Evolutionary conservation across 2,797 vertebrate genomes (phyloP), one percentile per base, ranked within the genome.

Genomic region (Hafferia zeledoni): DNA sequence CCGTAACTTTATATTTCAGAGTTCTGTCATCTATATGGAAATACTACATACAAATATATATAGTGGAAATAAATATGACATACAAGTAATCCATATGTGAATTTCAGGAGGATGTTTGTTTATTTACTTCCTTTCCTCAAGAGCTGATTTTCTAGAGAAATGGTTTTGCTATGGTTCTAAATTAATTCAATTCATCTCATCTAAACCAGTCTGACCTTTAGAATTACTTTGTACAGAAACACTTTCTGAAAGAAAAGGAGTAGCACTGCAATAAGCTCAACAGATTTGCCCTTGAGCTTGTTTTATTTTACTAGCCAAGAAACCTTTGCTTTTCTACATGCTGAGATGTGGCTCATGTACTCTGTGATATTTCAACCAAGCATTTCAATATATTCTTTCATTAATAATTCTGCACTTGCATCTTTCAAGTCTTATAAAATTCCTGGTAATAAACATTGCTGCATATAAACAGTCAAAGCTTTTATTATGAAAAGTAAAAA

Each of bases 101-200:
- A 30, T 76, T 75, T 76, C 84, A 82, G 41, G 41, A 22, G 3
- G 14, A 31, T 41, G 6, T 33, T 37, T 63, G 11, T 59, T 90
- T 56, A 68, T 70, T 80, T 82, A 37, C 31, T 78, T 83, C 18
- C 30, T 15, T 80, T 80, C 16, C 22, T 47, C 17, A 70, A 44
- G 27, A 71, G 33, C 0, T 60, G 43, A 43, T 74, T 75, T 94
- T 81, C 65, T 50, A 60, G 20, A 72, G 59, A 57, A 83, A 20
- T 35, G 35, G 30, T 31, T 90, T 68, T 86, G 53, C 28, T 70
- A 23, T 37, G 39, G 22, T n/a, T 87, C 67, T 83, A 59, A 88
- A 91, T 78, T 57, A 78, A 79, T 85, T 87, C 47, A 90, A 71
- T 93, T 93, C 89, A 57, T 87, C 46, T 94, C 75, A 79, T 87